These are phyloP conservation scores for Agonum fuliginosum DNA, from an alignment of 2,888 invertebrate species.

Conservation along the genomic window DNA sequence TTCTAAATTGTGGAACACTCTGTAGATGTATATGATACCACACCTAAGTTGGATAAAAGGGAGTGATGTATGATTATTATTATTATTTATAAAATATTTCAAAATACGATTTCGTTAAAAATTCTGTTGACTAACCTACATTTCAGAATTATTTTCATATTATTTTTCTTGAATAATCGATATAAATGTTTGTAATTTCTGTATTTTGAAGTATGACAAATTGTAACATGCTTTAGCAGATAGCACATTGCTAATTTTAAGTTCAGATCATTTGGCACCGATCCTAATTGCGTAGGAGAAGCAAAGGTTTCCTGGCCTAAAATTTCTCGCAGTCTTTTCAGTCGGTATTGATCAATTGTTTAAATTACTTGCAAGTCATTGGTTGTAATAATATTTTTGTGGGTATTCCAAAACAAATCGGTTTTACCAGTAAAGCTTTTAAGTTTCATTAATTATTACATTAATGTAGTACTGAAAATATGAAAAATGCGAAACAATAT, in stretches of 20 bases:
- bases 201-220: slow-evolving; percentile 47
- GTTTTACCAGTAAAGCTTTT: background rate
- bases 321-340: slow-evolving; percentile 34
- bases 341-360: background rate
- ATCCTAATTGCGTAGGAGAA: slow-evolving; percentile 37
- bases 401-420: too few species aligned
- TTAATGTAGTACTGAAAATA: too few species aligned
- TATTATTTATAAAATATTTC: too few species aligned
- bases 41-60: too few species aligned
- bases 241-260: slow-evolving; percentile 41
- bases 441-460: too few species aligned
- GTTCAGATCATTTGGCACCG: slow-evolving; percentile 35
- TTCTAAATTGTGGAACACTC: too few species aligned
- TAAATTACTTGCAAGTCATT: background rate
- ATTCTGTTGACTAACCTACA: background rate
- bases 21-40: too few species aligned
- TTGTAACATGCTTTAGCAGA: slow-evolving; percentile 28
- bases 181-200: slow-evolving; percentile 37
- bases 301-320: slow-evolving; percentile 33
- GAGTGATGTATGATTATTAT: too few species aligned
- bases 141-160: background rate
- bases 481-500: too few species aligned
- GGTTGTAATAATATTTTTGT: background rate
- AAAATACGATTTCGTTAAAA: too few species aligned
- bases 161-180: slow-evolving; percentile 22